Evolutionary conservation across 23 tunicate species (phyloP), one percentile per base, ranked within the genome.

Genomic region (Styela clava): DNA sequence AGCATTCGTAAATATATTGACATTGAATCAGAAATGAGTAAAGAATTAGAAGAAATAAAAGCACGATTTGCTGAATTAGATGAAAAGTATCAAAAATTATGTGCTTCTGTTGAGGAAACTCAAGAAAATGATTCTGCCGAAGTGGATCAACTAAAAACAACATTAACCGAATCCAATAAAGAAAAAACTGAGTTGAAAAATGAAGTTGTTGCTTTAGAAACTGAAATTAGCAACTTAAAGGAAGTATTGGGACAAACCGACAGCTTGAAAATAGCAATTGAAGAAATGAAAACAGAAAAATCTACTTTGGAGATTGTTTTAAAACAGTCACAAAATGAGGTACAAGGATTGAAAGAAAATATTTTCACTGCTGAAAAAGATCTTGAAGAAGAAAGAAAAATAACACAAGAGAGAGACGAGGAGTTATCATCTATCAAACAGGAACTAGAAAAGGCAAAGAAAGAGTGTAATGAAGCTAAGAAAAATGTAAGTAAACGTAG

Each of bases 151-250:
- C 12, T 44, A 12, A 44, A 44, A 12, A 44, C 56, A 5, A 12
- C 56, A 44, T 44, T 44, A 12, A 5, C 56, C 7, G 56, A 44
- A 12, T 44, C 56, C 12, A 12, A 44, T 5, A 72, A 52, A 31
- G 78, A 83, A 73, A 88, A 88, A 29, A 79, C 31, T 33, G 81
- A 69, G 9, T 0, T 70, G 3, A 79, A 79, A 52, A 69, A 78
- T 62, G 93, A 88, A 70, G 20, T 88, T n/a, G 34, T 80, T 2
- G 94, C 87, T 51, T 27, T 79, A 30, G 79, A 88, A 79, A 83
- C 83, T 2, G 25, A 87, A 35, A 34, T 88, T 30, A 84, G 73
- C 21, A 70, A 78, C 69, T 83, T 88, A n/a, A 83, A 88, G 78
- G 67, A 74, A 68, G 44, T 5, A 5, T 44, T 44, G 56, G 12